Evolutionary conservation across 2,113 vertebrate species (phyloP).

Genomic region (Daphoenositta chrysoptera): DNA sequence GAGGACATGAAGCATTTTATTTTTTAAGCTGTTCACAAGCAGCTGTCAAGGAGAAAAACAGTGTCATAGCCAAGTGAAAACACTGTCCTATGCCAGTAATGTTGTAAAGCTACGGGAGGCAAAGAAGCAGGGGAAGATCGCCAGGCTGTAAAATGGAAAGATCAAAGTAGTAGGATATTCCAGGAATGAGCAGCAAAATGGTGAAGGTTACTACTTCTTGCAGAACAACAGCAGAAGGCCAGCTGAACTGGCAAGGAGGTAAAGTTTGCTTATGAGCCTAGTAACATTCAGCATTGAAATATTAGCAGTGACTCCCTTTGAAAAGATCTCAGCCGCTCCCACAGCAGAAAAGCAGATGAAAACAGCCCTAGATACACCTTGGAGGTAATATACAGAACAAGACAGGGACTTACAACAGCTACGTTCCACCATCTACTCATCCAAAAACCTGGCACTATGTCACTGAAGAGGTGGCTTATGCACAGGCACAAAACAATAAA

Average conservation of each 20-base stretch:
- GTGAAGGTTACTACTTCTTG: neutral
- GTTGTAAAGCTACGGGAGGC: neutral
- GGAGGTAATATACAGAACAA: neutral
- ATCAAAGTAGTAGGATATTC: neutral
- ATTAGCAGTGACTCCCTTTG: neutral
- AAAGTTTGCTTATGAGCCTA: neutral
- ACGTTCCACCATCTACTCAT: neutral
- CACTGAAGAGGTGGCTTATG: neutral
- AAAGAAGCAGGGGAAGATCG: neutral
- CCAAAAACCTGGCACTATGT: neutral
- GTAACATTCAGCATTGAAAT: neutral
- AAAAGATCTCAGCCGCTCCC: neutral
- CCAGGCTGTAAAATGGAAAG: neutral
- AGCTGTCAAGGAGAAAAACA: neutral
- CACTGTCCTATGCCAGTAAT: neutral
- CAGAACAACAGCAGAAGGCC: neutral
- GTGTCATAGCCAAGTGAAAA: neutral
- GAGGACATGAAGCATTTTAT: neutral
- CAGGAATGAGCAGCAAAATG: neutral
- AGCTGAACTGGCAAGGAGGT: neutral
- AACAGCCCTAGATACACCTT: neutral
- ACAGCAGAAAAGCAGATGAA: neutral
- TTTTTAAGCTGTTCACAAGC: neutral
- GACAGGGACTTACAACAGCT: neutral
- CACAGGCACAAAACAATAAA: neutral